Conservation (phyloP, 2,113 vertebrate species). For the Silurus glanis region DNA sequence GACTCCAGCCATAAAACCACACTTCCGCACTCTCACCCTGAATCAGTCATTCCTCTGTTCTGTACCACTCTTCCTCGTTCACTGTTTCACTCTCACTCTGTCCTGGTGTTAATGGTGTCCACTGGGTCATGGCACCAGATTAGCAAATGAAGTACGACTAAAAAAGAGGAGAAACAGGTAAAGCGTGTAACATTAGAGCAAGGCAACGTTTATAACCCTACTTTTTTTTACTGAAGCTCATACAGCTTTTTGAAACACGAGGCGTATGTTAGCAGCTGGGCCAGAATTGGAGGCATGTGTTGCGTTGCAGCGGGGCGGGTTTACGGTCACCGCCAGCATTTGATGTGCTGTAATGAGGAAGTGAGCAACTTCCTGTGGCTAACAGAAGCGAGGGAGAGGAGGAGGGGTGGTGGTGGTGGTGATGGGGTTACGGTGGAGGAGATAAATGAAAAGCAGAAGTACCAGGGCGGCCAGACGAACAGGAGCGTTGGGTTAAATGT, state of each 20-base stretch:
- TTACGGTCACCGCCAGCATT: constrained; percentile 85
- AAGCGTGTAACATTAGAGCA: constrained; percentile 29
- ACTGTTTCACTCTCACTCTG: constrained; percentile 16
- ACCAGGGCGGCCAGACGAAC: constrained; percentile 34
- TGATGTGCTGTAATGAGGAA: constrained; percentile 89
- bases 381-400: constrained; percentile 56
- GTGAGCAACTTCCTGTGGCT: constrained; percentile 81
- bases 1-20: constrained; percentile 58
- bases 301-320: constrained; percentile 77
- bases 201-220: constrained; percentile 28
- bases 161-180: constrained; percentile 8
- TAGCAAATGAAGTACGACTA: neutral
- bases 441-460: constrained; percentile 58
- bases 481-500: constrained; percentile 45
- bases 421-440: constrained; percentile 13
- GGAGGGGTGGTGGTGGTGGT: neutral
- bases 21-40: constrained; percentile 55
- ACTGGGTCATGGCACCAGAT: constrained; percentile 29
- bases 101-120: constrained; percentile 2
- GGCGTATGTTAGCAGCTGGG: constrained; percentile 77
- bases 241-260: constrained; percentile 45
- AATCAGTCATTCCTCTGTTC: constrained; percentile 58
- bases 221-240: constrained; percentile 29
- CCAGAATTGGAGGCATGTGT: constrained; percentile 86
- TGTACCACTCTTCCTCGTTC: constrained; percentile 57